phyloP scores from a whole-genome alignment of 2,113 vertebrate genomes.

The Ageneiosus marmoratus region DNA sequence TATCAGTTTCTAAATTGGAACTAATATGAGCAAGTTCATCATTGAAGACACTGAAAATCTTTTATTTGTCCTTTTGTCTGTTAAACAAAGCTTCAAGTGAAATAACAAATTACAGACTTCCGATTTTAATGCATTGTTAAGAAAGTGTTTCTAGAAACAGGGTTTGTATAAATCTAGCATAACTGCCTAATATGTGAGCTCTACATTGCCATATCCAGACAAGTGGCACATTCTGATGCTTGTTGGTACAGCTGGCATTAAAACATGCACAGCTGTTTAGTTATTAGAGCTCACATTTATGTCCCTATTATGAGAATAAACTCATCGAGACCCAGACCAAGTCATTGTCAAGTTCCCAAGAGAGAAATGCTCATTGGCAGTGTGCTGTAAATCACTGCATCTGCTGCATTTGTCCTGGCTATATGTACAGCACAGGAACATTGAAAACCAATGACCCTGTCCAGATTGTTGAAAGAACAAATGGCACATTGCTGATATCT shows the following conservation, averaged over 20 bases:
- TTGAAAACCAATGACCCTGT: slow-evolving; percentile 17
- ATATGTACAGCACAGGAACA: not conserved
- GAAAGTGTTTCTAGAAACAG: not conserved
- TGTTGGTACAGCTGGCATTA: slow-evolving; percentile 13
- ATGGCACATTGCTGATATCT: not conserved
- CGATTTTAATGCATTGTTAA: too few species aligned
- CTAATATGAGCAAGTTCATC: too few species aligned
- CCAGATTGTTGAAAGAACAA: slow-evolving; percentile 4
- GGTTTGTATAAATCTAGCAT: not conserved
- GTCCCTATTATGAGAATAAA: slow-evolving; percentile 28
- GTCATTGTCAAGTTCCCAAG: slow-evolving; percentile 18
- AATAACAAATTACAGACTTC: too few species aligned
- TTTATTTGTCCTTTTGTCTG: too few species aligned
- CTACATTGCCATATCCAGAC: not conserved
- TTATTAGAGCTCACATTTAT: slow-evolving; percentile 10
- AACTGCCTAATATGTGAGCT: not conserved
- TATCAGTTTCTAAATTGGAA: too few species aligned
- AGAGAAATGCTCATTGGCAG: slow-evolving; percentile 2
- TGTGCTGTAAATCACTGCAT: not conserved
- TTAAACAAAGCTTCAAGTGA: too few species aligned
- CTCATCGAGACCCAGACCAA: slow-evolving; percentile 19
- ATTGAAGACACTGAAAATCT: too few species aligned
- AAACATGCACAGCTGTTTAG: slow-evolving; percentile 16
- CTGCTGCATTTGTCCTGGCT: not conserved
- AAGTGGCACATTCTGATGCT: not conserved